Conservation (phyloP, 92 coral and sea anemone genomes). For the Anthopleura xanthogrammica region DNA sequence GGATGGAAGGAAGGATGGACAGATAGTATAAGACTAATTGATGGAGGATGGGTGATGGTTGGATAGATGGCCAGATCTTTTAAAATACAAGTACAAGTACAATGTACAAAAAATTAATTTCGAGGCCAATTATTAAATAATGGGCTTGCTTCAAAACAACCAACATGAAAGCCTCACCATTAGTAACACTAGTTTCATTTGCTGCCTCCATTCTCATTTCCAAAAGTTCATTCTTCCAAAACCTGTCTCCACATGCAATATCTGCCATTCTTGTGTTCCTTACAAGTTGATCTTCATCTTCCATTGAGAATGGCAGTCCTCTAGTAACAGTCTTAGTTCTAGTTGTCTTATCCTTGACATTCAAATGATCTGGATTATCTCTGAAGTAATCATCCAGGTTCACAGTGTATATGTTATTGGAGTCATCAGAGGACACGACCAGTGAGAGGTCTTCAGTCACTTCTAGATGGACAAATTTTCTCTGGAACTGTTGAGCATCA, state of each 20-base stretch:
- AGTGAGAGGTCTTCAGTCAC: slow-evolving; percentile 68
- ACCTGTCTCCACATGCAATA: slow-evolving; percentile 80
- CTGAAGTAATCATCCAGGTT: slow-evolving; percentile 71
- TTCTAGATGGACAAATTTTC: slow-evolving; percentile 50
- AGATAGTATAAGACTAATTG: too few species aligned
- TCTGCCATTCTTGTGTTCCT: slow-evolving; percentile 50
- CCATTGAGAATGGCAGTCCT: slow-evolving; percentile 54
- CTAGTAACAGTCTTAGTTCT: neutral
- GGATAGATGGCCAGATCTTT: too few species aligned
- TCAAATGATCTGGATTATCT: slow-evolving; percentile 56
- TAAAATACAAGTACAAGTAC: too few species aligned
- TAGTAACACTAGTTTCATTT: neutral
- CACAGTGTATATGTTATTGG: slow-evolving; percentile 63
- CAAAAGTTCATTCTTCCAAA: slow-evolving; percentile 82
- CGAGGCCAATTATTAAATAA: too few species aligned
- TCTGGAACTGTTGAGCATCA: slow-evolving; percentile 3
- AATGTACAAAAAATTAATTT: too few species aligned
- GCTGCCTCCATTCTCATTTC: slow-evolving; percentile 48
- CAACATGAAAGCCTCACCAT: neutral
- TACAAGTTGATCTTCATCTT: slow-evolving; percentile 70
- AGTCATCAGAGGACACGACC: slow-evolving; percentile 57
- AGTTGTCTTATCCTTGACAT: slow-evolving; percentile 7
- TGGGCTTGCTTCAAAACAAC: neutral
- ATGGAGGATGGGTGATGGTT: neutral
- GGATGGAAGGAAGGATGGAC: neutral